Conservation (phyloP, 2,113 vertebrate species). For the Puffinus mauretanicus region DNA sequence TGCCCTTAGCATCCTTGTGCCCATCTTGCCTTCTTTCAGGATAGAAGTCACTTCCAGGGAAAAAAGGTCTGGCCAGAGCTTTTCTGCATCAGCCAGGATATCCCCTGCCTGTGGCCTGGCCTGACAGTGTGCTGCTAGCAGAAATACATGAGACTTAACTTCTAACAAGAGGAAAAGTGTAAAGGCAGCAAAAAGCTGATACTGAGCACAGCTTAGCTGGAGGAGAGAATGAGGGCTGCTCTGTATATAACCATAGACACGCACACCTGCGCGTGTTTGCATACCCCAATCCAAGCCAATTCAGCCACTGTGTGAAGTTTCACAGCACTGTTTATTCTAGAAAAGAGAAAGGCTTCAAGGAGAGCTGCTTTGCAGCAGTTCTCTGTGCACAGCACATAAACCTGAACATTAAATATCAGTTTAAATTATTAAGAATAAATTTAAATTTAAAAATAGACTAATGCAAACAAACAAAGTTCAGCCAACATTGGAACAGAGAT, state of each 20-base stretch:
- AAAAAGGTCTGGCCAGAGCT: not conserved
- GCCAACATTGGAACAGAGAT: not conserved
- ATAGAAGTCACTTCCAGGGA: not conserved
- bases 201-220: not conserved
- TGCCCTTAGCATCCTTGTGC: not conserved
- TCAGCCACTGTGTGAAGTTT: slow-evolving; percentile 12
- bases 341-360: not conserved
- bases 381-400: slow-evolving; percentile 49
- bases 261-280: fast-evolving
- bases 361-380: not conserved
- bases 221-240: not conserved
- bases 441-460: slow-evolving; percentile 21
- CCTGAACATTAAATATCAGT: not conserved
- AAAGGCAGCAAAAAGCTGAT: not conserved
- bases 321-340: slow-evolving; percentile 11
- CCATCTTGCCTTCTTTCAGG: not conserved
- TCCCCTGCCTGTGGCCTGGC: not conserved
- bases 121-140: not conserved
- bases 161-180: not conserved
- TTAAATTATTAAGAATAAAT: slow-evolving; percentile 51
- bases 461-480: not conserved
- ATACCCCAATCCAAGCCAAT: not conserved
- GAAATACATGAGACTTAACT: not conserved
- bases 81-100: not conserved
- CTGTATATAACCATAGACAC: not conserved